Percentiles rank a stretch among this genome's conserved stretches.
These are phyloP conservation scores for Caenorhabditis zanzibari DNA, from an alignment of 2,888 invertebrate species.

Conservation along the genomic window DNA sequence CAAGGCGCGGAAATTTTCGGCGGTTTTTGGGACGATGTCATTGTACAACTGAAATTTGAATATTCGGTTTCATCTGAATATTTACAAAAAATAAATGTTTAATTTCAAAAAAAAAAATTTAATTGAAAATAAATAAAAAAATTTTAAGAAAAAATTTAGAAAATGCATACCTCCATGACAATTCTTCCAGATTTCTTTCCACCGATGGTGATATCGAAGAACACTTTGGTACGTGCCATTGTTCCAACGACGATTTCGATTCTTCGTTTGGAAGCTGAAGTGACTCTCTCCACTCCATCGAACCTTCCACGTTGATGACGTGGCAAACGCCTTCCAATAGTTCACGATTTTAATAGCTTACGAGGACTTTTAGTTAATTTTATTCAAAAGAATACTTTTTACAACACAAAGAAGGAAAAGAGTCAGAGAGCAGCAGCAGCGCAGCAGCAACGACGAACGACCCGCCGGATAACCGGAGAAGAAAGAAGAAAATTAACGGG, in stretches of 20 bases:
- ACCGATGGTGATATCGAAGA: conserved; percentile 62
- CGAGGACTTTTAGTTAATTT: conserved; percentile 4
- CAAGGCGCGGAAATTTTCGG: conserved; percentile 89
- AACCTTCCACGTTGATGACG: not conserved
- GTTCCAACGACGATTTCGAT: conserved; percentile 10
- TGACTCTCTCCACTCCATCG: not conserved
- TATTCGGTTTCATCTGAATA: no score
- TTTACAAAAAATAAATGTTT: no score
- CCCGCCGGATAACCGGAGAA: conserved; percentile 44
- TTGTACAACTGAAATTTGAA: conserved; percentile 88
- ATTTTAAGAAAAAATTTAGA: not conserved
- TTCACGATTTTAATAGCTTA: not conserved
- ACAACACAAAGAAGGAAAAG: conserved; percentile 30
- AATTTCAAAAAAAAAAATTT: no score
- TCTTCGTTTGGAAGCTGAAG: not conserved
- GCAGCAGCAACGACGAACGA: conserved; percentile 25
- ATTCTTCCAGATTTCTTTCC: conserved; percentile 87
- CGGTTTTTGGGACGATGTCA: conserved; percentile 90
- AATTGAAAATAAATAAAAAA: no score
- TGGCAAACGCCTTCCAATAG: not conserved
- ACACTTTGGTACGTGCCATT: conserved; percentile 49
- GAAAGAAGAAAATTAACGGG: conserved; percentile 26
- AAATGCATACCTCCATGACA: conserved; percentile 88
- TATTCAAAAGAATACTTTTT: conserved; percentile 32
- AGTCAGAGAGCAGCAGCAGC: conserved; percentile 21